Conservation (phyloP, 2,797 vertebrate species). For the Bradypus variegatus region DNA sequence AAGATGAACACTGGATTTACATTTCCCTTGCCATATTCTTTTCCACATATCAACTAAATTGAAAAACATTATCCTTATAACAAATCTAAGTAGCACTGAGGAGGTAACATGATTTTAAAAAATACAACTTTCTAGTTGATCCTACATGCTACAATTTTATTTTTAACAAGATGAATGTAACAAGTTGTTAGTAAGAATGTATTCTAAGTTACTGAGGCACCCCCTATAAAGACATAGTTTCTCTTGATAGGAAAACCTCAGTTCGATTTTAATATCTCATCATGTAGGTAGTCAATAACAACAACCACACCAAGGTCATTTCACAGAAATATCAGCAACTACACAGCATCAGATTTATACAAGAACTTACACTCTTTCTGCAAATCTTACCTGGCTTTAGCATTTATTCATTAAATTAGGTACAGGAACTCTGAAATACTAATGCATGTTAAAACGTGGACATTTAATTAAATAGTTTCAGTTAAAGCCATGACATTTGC, state of each 20-base stretch:
- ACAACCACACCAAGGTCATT: not conserved
- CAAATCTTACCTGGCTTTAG: slow-evolving; percentile 55
- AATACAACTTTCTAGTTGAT: slow-evolving; percentile 26
- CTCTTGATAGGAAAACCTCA: slow-evolving; percentile 32
- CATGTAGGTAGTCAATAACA: not conserved
- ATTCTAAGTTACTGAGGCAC: slow-evolving; percentile 16
- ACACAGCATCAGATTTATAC: not conserved
- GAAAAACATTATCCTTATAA: not conserved
- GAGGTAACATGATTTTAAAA: slow-evolving; percentile 3
- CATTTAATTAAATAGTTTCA: slow-evolving; percentile 30
- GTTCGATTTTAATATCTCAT: slow-evolving; percentile 21
- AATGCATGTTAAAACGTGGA: slow-evolving; percentile 32
- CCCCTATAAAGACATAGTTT: not conserved
- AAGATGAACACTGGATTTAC: slow-evolving; percentile 37
- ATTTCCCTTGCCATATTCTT: not conserved
- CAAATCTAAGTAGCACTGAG: slow-evolving; percentile 34
- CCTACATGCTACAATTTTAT: slow-evolving; percentile 24
- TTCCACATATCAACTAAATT: slow-evolving; percentile 12
- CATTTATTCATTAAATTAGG: slow-evolving; percentile 28
- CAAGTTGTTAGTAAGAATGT: slow-evolving; percentile 10
- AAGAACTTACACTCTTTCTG: slow-evolving; percentile 35
- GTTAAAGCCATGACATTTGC: slow-evolving; percentile 2
- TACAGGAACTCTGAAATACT: slow-evolving; percentile 26
- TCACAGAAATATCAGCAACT: slow-evolving; percentile 14
- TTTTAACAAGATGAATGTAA: slow-evolving; percentile 40